phyloP scores from a whole-genome alignment of 2,113 vertebrate genomes.

The Aspiorhynchus laticeps region DNA sequence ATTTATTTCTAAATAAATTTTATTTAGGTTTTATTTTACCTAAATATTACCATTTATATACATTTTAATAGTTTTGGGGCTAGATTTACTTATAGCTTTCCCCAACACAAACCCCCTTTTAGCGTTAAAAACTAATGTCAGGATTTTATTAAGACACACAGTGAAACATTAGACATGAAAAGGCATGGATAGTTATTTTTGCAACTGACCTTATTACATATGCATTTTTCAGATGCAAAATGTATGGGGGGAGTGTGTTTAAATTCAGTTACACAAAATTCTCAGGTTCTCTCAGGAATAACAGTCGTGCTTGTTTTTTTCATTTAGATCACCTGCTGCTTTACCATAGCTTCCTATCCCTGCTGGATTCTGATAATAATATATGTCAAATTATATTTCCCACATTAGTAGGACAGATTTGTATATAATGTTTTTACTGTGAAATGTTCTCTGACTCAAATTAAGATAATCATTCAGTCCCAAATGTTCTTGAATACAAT shows the following conservation, averaged over 20 bases:
- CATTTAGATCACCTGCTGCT: background rate
- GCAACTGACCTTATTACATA: too few relatives aligned
- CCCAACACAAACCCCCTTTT: too few relatives aligned
- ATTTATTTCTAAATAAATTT: too few relatives aligned
- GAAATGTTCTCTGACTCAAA: background rate
- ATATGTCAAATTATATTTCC: background rate
- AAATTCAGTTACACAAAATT: background rate
- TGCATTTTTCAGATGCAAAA: too few relatives aligned
- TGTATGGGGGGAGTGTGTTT: too few relatives aligned
- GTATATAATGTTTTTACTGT: background rate
- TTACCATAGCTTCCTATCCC: background rate
- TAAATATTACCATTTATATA: too few relatives aligned
- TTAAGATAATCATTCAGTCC: constrained; percentile 13
- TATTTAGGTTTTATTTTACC: background rate
- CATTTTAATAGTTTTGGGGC: background rate
- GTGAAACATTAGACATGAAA: too few relatives aligned
- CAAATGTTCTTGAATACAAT: constrained; percentile 16
- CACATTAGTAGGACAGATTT: background rate
- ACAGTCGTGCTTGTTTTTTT: background rate
- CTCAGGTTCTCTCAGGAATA: background rate
- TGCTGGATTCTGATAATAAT: background rate
- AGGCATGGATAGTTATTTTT: too few relatives aligned
- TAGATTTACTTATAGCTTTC: too few relatives aligned
- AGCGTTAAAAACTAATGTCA: too few relatives aligned
- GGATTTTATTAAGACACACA: too few relatives aligned